Percentiles rank a stretch among this genome's conserved stretches.
These are phyloP conservation scores for Sisor rabdophorus DNA, from an alignment of 2,113 vertebrate species.

Conservation along the genomic window DNA sequence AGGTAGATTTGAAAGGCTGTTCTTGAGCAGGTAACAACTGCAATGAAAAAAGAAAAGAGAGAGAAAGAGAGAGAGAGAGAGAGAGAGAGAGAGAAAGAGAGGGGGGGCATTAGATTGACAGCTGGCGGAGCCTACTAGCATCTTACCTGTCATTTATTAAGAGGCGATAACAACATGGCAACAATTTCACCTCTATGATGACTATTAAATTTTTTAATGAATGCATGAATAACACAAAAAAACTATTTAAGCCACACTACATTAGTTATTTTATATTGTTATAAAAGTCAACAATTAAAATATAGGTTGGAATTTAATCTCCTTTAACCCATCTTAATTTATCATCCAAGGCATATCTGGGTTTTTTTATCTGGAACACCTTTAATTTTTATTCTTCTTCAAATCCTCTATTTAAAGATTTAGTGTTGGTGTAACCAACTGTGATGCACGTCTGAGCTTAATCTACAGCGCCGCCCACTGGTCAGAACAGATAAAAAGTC, in stretches of 20 bases:
- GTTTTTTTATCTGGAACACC: no score
- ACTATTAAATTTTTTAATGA: background rate
- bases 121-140: background rate
- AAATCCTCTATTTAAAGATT: background rate
- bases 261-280: background rate
- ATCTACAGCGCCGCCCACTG: background rate
- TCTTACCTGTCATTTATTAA: background rate
- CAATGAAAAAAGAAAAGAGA: background rate
- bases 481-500: background rate
- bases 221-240: no score
- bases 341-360: background rate
- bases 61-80: background rate
- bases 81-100: no score
- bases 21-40: background rate
- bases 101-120: background rate
- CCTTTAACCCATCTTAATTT: background rate
- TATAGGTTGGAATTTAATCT: background rate
- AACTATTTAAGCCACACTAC: background rate
- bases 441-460: background rate
- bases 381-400: background rate
- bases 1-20: background rate
- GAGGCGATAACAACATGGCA: slow-evolving; percentile 13
- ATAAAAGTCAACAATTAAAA: background rate
- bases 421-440: background rate
- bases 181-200: background rate